Conservation (phyloP, 2,797 vertebrate species). For the Pampus argenteus region DNA sequence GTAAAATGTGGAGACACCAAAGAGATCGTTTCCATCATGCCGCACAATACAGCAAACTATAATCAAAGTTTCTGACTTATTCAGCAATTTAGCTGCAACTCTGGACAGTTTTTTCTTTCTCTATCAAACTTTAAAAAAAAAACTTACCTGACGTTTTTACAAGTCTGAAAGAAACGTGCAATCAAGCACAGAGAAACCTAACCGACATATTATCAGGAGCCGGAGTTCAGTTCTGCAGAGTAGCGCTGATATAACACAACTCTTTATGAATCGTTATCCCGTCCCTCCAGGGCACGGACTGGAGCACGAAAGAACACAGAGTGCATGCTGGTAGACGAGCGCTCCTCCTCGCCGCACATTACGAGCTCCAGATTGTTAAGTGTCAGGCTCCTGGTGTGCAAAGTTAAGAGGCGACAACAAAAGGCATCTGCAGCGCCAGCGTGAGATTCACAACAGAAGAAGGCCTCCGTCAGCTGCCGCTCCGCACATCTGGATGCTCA, state of each 20-base stretch:
- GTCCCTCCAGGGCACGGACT: slow-evolving; percentile 62
- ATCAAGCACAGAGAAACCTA: slow-evolving; percentile 36
- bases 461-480: slow-evolving; percentile 61
- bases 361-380: slow-evolving; percentile 78
- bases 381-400: slow-evolving; percentile 69
- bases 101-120: slow-evolving; percentile 32
- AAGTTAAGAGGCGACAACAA: slow-evolving; percentile 75
- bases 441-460: slow-evolving; percentile 58
- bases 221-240: slow-evolving; percentile 26
- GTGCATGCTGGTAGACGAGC: slow-evolving; percentile 68
- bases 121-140: slow-evolving; percentile 33
- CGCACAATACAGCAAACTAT: slow-evolving; percentile 23
- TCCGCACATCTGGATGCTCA: slow-evolving; percentile 70
- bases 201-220: slow-evolving; percentile 32
- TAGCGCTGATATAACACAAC: slow-evolving; percentile 6
- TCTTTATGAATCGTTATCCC: slow-evolving; percentile 69
- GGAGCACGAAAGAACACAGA: slow-evolving; percentile 54
- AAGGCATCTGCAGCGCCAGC: slow-evolving; percentile 70
- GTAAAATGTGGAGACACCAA: slow-evolving; percentile 33
- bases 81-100: slow-evolving; percentile 54
- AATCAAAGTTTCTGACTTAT: slow-evolving; percentile 60
- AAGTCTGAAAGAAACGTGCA: slow-evolving; percentile 50
- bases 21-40: slow-evolving; percentile 32
- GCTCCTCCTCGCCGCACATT: slow-evolving; percentile 60
- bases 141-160: slow-evolving; percentile 37